Conservation (phyloP, 1,140 invertebrate species). For the Drosophila kepulauana region DNA sequence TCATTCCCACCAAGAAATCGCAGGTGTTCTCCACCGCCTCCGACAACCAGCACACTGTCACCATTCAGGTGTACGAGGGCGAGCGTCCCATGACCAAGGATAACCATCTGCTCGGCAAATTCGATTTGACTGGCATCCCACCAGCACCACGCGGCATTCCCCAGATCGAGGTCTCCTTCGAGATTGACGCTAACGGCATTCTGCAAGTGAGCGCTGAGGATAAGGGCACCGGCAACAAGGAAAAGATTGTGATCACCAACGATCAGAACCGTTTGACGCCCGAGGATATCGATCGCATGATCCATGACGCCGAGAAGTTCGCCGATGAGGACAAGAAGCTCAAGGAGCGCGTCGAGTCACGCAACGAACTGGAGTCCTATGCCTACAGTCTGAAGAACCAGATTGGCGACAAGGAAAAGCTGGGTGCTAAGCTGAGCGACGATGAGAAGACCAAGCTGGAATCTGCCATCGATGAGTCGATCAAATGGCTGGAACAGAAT, state of each 20-base stretch:
- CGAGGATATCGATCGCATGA: constrained; percentile 99
- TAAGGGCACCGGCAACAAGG: constrained; percentile 98
- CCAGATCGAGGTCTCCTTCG: constrained; percentile 99
- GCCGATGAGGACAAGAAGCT: constrained; percentile 99
- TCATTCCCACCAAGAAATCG: constrained; percentile 99
- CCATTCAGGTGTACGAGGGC: constrained; percentile 98
- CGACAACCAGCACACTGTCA: constrained; percentile 99
- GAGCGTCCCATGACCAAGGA: constrained; percentile 99
- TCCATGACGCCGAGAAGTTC: constrained; percentile 99
- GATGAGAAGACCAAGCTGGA: constrained; percentile 98
- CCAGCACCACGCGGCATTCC: constrained; percentile 98
- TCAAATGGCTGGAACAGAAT: constrained; percentile 99
- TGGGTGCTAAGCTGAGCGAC: constrained; percentile 95
- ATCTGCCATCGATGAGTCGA: constrained; percentile 97
- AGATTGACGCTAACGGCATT: constrained; percentile 99
- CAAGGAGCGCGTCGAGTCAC: constrained; percentile 98
- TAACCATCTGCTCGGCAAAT: constrained; percentile 98
- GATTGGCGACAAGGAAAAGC: constrained; percentile 98
- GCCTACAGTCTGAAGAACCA: constrained; percentile 99
- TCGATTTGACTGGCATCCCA: constrained; percentile 99
- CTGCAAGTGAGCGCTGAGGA: constrained; percentile 98
- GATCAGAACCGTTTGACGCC: constrained; percentile 98
- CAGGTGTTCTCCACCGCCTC: constrained; percentile 99
- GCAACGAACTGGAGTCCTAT: constrained; percentile 98
- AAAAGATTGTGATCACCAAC: constrained; percentile 99